A percentile compares a stretch with the other conserved stretches of the same genome.
These are phyloP conservation scores for Drosophila lowei DNA, from an alignment of 1,140 invertebrate genomes.

Conservation along the genomic window DNA sequence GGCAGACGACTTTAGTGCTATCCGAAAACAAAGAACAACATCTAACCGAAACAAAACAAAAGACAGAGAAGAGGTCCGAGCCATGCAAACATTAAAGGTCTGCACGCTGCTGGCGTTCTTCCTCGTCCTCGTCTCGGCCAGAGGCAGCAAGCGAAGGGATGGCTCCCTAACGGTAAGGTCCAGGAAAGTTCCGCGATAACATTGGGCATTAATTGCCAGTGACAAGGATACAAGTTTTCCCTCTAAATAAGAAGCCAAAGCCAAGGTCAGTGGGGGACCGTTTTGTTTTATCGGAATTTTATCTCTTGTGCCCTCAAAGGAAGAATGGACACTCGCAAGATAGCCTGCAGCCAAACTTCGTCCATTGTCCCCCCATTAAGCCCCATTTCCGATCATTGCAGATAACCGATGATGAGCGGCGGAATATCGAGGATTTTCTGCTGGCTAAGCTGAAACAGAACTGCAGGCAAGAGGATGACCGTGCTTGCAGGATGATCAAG, in stretches of 20 bases:
- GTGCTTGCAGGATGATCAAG: constrained; percentile 91
- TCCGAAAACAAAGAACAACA: constrained; percentile 11
- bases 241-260: neutral
- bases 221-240: constrained; percentile 39
- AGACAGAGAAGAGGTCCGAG: constrained; percentile 4
- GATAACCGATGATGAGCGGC: constrained; percentile 69
- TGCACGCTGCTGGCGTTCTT: constrained; percentile 55
- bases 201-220: constrained; percentile 25
- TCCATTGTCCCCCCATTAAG: too few relatives aligned
- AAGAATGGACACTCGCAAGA: too few relatives aligned
- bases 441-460: constrained; percentile 89
- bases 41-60: constrained; percentile 1
- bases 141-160: constrained; percentile 48
- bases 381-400: constrained; percentile 10
- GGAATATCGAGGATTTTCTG: constrained; percentile 87
- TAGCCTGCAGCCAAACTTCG: too few relatives aligned
- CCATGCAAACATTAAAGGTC: constrained; percentile 63
- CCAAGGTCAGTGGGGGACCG: neutral
- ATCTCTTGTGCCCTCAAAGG: constrained; percentile 3
- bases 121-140: constrained; percentile 55
- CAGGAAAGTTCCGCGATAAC: constrained; percentile 16
- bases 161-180: constrained; percentile 60
- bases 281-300: constrained; percentile 26
- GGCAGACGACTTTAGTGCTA: constrained; percentile 32
- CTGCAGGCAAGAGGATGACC: constrained; percentile 89